Percentiles rank a stretch among this genome's conserved stretches.
phyloP scores from a whole-genome alignment of 2,888 invertebrate genomes.

The Dichetophora obliterata region DNA sequence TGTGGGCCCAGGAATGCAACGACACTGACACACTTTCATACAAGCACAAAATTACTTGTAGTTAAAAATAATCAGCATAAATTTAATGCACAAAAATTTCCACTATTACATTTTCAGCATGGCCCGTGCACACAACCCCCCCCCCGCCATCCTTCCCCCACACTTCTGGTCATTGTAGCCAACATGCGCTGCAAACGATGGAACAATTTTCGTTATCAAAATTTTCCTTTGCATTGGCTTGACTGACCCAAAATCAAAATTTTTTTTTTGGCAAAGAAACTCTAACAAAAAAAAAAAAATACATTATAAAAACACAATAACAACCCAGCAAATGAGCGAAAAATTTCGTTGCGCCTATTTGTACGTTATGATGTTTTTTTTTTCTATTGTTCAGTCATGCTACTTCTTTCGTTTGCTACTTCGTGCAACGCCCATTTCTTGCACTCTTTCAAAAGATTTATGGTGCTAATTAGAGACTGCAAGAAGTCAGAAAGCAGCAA shows the following conservation, averaged over 20 bases:
- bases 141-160: neutral
- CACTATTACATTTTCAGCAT: neutral
- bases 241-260: conserved; percentile 66
- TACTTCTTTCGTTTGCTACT: conserved; percentile 38
- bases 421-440: conserved; percentile 52
- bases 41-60: neutral
- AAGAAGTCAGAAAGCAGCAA: conserved; percentile 12
- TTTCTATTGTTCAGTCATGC: conserved; percentile 29
- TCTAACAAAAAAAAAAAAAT: conserved; percentile 30
- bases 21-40: neutral
- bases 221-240: neutral
- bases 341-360: conserved; percentile 27
- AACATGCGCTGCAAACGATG: neutral
- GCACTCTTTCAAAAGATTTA: conserved; percentile 62
- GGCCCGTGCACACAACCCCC: conserved; percentile 4
- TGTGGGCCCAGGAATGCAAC: conserved; percentile 7
- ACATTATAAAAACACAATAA: conserved; percentile 21
- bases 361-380: conserved; percentile 8
- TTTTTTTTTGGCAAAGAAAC: conserved; percentile 59
- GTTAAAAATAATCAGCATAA: conserved; percentile 64
- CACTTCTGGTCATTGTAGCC: neutral
- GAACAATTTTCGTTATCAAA: conserved; percentile 17
- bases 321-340: conserved; percentile 14
- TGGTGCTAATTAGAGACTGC: conserved; percentile 65
- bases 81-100: conserved; percentile 53